Percentiles rank a stretch among this genome's conserved stretches.
phyloP scores from a whole-genome alignment of 2,113 vertebrate genomes.

The Mesocricetus auratus region DNA sequence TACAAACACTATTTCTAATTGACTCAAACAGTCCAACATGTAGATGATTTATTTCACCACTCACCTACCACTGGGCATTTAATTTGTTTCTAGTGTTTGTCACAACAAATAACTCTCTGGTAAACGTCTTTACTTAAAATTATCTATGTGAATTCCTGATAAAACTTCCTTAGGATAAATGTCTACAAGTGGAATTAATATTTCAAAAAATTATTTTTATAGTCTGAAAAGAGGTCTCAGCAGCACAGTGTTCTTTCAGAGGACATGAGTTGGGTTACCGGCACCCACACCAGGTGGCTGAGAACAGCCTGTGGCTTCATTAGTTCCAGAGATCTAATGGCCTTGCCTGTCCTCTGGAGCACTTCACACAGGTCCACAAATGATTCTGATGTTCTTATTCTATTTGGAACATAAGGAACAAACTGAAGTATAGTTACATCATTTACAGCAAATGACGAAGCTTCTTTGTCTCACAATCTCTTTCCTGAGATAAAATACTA shows the following conservation, averaged over 20 bases:
- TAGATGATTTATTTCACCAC: constrained; percentile 50
- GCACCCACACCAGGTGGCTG: not conserved
- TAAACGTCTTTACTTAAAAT: constrained; percentile 59
- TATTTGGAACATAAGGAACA: not conserved
- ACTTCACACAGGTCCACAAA: not conserved
- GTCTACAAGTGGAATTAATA: constrained; percentile 53
- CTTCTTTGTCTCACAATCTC: not conserved
- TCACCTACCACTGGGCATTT: constrained; percentile 35
- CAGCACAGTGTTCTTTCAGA: not conserved
- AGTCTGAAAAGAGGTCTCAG: not conserved
- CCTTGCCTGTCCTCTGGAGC: not conserved
- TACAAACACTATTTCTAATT: constrained; percentile 37
- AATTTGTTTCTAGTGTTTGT: constrained; percentile 58
- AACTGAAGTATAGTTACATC: not conserved
- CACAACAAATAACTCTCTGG: constrained; percentile 55
- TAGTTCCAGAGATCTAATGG: no score
- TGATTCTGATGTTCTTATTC: constrained; percentile 1
- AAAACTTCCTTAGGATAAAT: constrained; percentile 53
- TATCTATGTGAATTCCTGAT: constrained; percentile 65
- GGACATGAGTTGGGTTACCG: not conserved
- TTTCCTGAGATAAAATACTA: constrained; percentile 28
- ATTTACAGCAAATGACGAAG: not conserved
- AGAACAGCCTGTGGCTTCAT: not conserved
- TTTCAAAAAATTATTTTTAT: constrained; percentile 50
- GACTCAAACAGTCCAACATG: not conserved